Conservation (phyloP, 2,113 vertebrate species). For the Vulpes ferrilata region DNA sequence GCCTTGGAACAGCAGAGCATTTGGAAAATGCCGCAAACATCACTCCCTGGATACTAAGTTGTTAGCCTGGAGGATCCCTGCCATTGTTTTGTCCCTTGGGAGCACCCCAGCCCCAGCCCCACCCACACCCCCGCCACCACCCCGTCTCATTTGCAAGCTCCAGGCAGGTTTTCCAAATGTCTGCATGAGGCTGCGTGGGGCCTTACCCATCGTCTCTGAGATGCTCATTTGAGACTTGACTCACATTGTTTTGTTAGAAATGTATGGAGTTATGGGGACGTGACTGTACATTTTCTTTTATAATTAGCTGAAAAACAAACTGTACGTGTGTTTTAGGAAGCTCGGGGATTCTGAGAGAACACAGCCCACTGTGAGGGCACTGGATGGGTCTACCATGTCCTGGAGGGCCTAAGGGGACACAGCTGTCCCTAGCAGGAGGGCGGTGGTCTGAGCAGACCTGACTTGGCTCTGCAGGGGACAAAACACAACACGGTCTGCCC, state of each 20-base stretch:
- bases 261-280: background rate
- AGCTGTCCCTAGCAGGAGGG: background rate
- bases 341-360: background rate
- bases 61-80: background rate
- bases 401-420: background rate
- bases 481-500: background rate
- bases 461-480: background rate
- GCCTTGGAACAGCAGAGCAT: background rate
- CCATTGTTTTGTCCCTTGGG: background rate
- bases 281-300: background rate
- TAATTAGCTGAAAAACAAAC: background rate
- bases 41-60: background rate
- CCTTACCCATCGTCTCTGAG: background rate
- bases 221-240: background rate
- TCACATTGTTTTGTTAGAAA: background rate
- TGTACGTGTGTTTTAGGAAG: background rate
- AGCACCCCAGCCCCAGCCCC: background rate
- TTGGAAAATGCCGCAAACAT: background rate
- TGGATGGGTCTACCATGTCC: background rate
- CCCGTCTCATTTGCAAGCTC: background rate
- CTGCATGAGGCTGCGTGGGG: fast-evolving
- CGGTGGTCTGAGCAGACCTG: background rate
- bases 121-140: background rate
- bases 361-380: background rate
- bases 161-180: background rate